Evolutionary conservation across 2,113 vertebrate species (phyloP).

Genomic region (Gracilinanus agilis): DNA sequence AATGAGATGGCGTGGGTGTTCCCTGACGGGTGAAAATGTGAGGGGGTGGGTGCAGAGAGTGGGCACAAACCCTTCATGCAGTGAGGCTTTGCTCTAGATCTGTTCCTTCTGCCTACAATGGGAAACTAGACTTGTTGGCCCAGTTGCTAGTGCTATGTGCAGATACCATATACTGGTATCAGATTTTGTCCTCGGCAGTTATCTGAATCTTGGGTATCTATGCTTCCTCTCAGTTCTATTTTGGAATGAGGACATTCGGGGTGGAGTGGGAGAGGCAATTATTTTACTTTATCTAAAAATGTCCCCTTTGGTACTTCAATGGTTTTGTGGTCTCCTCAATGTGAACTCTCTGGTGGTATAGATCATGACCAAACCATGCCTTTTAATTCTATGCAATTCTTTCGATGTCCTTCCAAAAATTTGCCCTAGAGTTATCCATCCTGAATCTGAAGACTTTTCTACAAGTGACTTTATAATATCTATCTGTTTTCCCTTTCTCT

Average conservation of each 20-base stretch:
- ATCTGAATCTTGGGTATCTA: background rate
- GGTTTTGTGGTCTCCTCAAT: too few relatives aligned
- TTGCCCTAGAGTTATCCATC: background rate
- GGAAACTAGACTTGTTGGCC: background rate
- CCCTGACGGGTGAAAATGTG: conserved; percentile 2
- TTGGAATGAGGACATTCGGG: background rate
- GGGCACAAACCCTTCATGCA: background rate
- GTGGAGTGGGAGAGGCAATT: background rate
- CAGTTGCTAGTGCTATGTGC: background rate
- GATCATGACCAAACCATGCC: too few relatives aligned
- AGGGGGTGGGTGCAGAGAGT: background rate
- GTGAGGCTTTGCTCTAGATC: background rate
- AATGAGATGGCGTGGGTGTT: background rate
- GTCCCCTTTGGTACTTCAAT: too few relatives aligned
- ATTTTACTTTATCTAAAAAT: background rate
- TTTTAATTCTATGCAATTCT: too few relatives aligned
- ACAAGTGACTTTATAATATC: background rate
- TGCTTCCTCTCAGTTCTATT: background rate
- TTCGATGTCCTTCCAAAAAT: too few relatives aligned
- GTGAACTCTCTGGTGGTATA: too few relatives aligned
- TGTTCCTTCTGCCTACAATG: background rate
- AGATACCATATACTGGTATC: background rate
- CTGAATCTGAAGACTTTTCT: background rate
- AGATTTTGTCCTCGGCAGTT: background rate
- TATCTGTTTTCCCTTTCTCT: background rate